Evolutionary conservation across 2,797 vertebrate species (phyloP).

Genomic region (Cryptoprocta ferox): DNA sequence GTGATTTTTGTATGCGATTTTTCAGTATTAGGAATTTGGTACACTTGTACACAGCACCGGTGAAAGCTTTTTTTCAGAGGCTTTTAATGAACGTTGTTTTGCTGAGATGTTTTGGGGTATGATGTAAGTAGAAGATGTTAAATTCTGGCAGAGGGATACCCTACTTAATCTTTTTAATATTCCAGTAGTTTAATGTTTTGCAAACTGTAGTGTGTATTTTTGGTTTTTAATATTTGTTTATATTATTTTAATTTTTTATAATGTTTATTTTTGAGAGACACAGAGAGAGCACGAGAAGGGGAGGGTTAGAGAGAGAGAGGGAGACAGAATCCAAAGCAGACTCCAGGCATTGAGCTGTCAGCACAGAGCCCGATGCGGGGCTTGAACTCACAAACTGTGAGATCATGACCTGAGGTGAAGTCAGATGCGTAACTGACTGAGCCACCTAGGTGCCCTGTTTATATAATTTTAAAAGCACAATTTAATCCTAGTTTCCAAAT

Average conservation of each 20-base stretch:
- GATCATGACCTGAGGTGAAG: too few species aligned
- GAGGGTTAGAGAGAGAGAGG: too few species aligned
- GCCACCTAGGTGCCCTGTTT: too few species aligned
- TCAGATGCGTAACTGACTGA: too few species aligned
- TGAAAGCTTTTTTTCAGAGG: slow-evolving; percentile 6
- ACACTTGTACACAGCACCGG: neutral
- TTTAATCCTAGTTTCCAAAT: slow-evolving; percentile 19
- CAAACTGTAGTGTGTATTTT: neutral
- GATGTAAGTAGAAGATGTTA: neutral
- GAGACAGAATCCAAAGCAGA: too few species aligned
- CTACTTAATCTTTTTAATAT: slow-evolving; percentile 34
- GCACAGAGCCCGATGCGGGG: too few species aligned
- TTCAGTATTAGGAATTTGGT: neutral
- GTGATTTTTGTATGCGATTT: neutral
- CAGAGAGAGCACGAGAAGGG: too few species aligned
- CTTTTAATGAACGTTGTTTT: neutral
- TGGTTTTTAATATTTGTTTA: neutral
- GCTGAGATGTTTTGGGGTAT: neutral
- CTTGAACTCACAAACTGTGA: too few species aligned
- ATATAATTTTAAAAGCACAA: slow-evolving; percentile 1
- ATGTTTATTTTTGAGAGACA: neutral
- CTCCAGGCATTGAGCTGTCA: too few species aligned
- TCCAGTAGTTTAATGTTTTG: slow-evolving; percentile 1
- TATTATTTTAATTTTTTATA: neutral
- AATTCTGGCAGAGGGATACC: neutral